These are phyloP conservation scores for Ctenochaetus hawaiiensis DNA, from an alignment of 2,797 vertebrate genomes.

Conservation along the genomic window DNA sequence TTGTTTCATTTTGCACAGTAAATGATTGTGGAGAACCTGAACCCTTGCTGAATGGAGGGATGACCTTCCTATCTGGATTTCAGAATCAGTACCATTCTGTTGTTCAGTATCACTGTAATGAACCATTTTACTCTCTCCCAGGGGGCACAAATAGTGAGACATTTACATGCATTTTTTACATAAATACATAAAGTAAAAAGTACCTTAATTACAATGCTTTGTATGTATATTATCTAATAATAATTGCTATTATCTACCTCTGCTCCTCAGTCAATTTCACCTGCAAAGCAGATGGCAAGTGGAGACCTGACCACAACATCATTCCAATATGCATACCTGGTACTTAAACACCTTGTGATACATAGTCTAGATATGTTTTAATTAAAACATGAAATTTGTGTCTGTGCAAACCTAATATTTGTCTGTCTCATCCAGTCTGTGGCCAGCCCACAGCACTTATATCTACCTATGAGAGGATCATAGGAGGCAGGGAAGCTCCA, in stretches of 20 bases:
- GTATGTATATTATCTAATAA: background rate
- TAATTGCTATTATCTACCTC: background rate
- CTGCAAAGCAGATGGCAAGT: constrained; percentile 74
- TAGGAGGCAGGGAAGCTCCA: constrained; percentile 66
- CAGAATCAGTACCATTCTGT: constrained; percentile 78
- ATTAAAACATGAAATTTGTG: background rate
- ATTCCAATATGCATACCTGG: constrained; percentile 75
- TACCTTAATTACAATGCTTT: background rate
- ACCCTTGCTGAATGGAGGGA: constrained; percentile 73
- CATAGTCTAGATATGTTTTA: background rate
- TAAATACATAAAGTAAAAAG: background rate
- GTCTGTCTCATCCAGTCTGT: constrained; percentile 72
- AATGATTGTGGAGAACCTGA: constrained; percentile 81
- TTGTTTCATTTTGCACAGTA: constrained; percentile 58
- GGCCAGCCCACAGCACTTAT: constrained; percentile 59
- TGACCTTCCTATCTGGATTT: constrained; percentile 70
- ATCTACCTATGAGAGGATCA: constrained; percentile 36
- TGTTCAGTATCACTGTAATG: constrained; percentile 81
- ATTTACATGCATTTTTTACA: background rate
- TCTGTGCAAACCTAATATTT: background rate
- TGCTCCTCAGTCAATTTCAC: constrained; percentile 67
- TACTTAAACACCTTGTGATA: constrained; percentile 33
- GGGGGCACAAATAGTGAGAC: constrained; percentile 61
- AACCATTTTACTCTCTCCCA: constrained; percentile 75
- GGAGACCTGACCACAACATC: constrained; percentile 57